Base-by-base conservation (phyloP, 2,113 vertebrate genomes). In the human (Homo sapiens) region DNA sequence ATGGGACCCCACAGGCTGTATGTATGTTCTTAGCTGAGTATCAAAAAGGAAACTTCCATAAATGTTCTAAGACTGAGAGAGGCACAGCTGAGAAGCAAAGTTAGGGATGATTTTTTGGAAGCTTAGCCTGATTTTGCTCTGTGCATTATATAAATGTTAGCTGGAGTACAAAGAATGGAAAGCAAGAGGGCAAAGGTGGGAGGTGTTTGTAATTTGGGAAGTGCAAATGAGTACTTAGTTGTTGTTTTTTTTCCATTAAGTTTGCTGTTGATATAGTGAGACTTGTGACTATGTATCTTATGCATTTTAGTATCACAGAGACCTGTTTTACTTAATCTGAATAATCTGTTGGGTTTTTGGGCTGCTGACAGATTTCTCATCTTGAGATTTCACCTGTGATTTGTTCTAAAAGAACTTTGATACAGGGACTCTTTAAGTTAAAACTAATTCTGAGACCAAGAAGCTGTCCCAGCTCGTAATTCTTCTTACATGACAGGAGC, bases 401-500 rank as follows among this genome's bases (percentile, higher is more conserved):
- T n/a, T 70, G 55, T 48, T 90, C 27, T 9, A 5, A 7, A 32
- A 25, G 48, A n/a, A 50, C 25, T 43, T 61, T 40, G n/a, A 7
- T 1, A 3, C 17, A 30, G 52, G 50, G 43, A 55, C 38, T 61
- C 7, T 50, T 50, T 18, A 38, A 25, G 32, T n/a, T 35, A 18
- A 32, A 89, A 59, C 52, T 23, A 7, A 40, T 32, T 82, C 50
- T 50, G 32, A 38, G 32, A n/a, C 61, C 6, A 16, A 32, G n/a
- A 45, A 64, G 57, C 43, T 4, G 1, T 45, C 7, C 22, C 0
- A 9, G 32, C 18, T 27, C n/a, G 18, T 73, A 32, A 0, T 10
- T 57, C 3, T 55, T 32, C 20, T 55, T 66, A 10, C 0, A 0
- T 7, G 12, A 2, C 9, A 3, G 78, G 70, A 84, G 30, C 38